Conservation (phyloP, 2,888 invertebrate species). For the Aphidius colemani region DNA sequence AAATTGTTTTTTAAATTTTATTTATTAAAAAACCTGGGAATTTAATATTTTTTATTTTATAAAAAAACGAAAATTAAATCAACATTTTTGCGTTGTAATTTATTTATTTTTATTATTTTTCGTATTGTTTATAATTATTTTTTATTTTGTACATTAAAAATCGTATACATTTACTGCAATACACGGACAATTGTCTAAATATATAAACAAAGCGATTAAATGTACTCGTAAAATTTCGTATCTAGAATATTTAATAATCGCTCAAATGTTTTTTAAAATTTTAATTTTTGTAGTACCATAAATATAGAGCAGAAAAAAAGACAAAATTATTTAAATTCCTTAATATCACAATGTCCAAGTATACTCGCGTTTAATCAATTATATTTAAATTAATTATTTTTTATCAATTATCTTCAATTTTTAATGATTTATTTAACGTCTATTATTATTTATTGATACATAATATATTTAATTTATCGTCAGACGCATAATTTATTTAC, state of each 20-base stretch:
- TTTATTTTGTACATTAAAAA: conserved; percentile 59
- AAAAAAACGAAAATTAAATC: too few species aligned
- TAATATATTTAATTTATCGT: conserved; percentile 37
- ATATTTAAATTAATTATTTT: conserved; percentile 14
- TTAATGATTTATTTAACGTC: conserved; percentile 26
- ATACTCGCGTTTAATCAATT: conserved; percentile 45
- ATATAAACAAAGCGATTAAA: conserved; percentile 37
- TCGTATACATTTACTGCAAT: conserved; percentile 58
- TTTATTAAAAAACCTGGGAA: too few species aligned
- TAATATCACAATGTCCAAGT: conserved; percentile 58
- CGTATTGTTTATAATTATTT: conserved; percentile 1
- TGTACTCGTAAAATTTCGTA: conserved; percentile 48
- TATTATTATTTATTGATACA: conserved; percentile 26
- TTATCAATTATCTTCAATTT: conserved; percentile 24
- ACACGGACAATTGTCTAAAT: conserved; percentile 57
- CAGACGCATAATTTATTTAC: conserved; percentile 54
- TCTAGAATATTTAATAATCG: conserved; percentile 53
- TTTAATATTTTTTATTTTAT: too few species aligned
- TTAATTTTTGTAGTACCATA: conserved; percentile 42
- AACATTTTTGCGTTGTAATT: too few species aligned
- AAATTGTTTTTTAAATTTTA: not conserved
- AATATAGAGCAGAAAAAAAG: conserved; percentile 39
- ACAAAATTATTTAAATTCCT: conserved; percentile 41
- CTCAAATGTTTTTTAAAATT: conserved; percentile 22
- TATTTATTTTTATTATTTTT: too few species aligned